These are phyloP conservation scores for Zygogramma bicolorata DNA, from an alignment of 2,888 invertebrate genomes.

Conservation along the genomic window DNA sequence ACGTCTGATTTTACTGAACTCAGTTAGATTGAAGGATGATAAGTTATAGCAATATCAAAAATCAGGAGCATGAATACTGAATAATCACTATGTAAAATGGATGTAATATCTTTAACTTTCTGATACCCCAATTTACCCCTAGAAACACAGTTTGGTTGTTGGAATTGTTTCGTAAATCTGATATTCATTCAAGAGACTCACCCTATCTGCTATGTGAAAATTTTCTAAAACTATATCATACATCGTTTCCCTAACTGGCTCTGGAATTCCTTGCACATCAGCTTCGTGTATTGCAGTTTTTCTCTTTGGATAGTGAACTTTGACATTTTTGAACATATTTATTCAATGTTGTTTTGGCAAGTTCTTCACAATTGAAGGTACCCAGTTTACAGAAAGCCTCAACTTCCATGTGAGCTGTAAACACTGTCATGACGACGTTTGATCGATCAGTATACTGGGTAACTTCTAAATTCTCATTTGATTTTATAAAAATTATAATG, in stretches of 20 bases:
- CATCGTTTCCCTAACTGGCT: constrained; percentile 46
- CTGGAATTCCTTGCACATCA: constrained; percentile 8
- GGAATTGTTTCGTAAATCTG: too few species aligned
- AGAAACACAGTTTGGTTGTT: too few species aligned
- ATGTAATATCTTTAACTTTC: neutral
- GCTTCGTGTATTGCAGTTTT: constrained; percentile 3
- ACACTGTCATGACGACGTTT: constrained; percentile 21
- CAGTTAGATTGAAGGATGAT: too few species aligned
- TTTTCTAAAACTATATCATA: constrained; percentile 50
- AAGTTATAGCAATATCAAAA: too few species aligned
- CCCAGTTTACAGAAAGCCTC: neutral
- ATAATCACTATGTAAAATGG: neutral
- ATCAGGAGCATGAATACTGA: neutral
- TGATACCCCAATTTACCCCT: too few species aligned
- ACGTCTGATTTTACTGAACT: too few species aligned
- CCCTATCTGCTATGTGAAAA: constrained; percentile 49
- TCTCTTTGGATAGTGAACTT: constrained; percentile 43
- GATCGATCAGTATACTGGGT: constrained; percentile 8
- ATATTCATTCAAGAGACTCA: too few species aligned
- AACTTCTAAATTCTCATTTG: too few species aligned
- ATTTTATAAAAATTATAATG: too few species aligned
- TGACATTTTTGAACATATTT: neutral
- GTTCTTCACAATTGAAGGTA: neutral
- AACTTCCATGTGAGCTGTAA: neutral
- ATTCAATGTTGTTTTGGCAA: too few species aligned